Evolutionary conservation across 2,888 invertebrate genomes (phyloP).

Genomic region (Clistopyga incitator): DNA sequence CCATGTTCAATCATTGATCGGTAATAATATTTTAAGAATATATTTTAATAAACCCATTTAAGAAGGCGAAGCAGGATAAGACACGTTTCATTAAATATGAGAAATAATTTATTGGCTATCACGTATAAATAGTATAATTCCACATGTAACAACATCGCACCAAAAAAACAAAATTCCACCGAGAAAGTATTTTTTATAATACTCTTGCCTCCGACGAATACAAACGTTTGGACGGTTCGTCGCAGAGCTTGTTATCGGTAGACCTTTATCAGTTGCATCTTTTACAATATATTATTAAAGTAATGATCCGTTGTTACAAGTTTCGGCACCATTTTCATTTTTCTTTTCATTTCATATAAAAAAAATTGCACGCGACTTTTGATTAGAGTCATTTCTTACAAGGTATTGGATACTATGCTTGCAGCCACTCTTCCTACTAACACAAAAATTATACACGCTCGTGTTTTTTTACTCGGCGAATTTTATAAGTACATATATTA

Average conservation of each 20-base stretch:
- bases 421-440: constrained; percentile 30
- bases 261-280: constrained; percentile 17
- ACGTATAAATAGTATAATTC: constrained; percentile 56
- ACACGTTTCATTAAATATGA: constrained; percentile 48
- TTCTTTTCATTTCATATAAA: constrained; percentile 16
- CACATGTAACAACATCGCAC: constrained; percentile 59
- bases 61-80: not conserved
- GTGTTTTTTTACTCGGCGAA: not conserved
- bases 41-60: not conserved
- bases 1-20: too few species aligned
- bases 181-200: constrained; percentile 4
- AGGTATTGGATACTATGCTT: constrained; percentile 9
- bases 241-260: constrained; percentile 4
- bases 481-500: constrained; percentile 10
- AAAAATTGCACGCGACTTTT: constrained; percentile 67
- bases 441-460: constrained; percentile 5
- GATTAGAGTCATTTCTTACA: constrained; percentile 64
- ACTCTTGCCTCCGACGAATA: not conserved
- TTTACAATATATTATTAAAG: constrained; percentile 1
- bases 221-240: constrained; percentile 7
- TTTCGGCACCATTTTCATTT: constrained; percentile 64
- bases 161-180: constrained; percentile 35
- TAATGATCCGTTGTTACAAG: constrained; percentile 57
- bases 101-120: constrained; percentile 64
- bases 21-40: too few species aligned